Evolutionary conservation across 2,888 invertebrate genomes (phyloP), one percentile per base, ranked within the genome.

Genomic region (Rambutsinella grinnellia): DNA sequence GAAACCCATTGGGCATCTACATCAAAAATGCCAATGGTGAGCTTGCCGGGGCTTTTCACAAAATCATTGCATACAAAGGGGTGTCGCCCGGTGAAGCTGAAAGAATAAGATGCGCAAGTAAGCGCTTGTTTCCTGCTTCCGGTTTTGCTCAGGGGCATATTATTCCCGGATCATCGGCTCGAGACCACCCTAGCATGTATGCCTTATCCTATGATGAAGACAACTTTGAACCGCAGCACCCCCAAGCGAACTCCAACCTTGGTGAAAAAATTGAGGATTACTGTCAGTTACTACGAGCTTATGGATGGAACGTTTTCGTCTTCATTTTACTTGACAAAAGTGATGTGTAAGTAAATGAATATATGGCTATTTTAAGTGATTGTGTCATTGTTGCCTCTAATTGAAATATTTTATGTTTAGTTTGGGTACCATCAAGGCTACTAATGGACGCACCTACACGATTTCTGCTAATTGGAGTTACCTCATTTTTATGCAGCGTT

Each of bases 401-500:
- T 15, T 15, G 8, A 17, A 15, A 15, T 51, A 17, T 15, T 17
- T 51, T 15, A 21, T 56, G 19, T 56, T 23, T 24, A 56, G 56
- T 6, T 23, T 56, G 17, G 56, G 56, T 19, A 56, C 56, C 10
- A 51, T 51, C 17, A 51, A 10, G 8, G 51, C 51, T 15, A 56
- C 56, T 19, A 56, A 56, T 8, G 24, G n/a, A 10, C 6, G 5
- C 10, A 56, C 56, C 23, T 56, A 56, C 56, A 56, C 56, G 8
- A 56, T 56, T 56, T 56, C 56, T 8, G 24, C 23, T 56, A 21
- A 23, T 10, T 56, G 56, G 56, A 56, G 56, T 24, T 56, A 56
- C 56, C 8, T 56, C 21, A 23, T 56, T 24, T 56, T 56, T 56
- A 56, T 56, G 56, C 23, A 56, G 56, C 21, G 56, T 23, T 5